Base-by-base conservation (phyloP, 2,888 invertebrate genomes). In the Podotricha telesiphe region DNA sequence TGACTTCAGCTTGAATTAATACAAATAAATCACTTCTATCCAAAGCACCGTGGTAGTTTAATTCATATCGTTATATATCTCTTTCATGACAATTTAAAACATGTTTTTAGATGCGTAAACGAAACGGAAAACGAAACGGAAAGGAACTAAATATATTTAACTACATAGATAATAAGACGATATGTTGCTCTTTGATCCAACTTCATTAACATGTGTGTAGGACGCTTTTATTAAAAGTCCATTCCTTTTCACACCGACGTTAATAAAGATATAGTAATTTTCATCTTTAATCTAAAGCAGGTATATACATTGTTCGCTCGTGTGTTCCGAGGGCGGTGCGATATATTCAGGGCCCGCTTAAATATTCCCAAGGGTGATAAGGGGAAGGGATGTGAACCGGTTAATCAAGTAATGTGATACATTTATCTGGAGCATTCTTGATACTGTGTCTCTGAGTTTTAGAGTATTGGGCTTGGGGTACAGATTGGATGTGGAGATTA, bases 371-470 rank as follows among this genome's bases (percentile, higher is more conserved):
- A 79, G 89, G 90, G 91, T 88, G 90, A 87, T 89, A 89, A 91
- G 86, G 90, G 87, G 89, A 82, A 87, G 89, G 89, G 89, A 89
- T 91, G 88, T 84, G 86, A 84, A 83, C 86, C 87, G 89, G 91
- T 91, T 92, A 92, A 92, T 92, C 91, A 92, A 91, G 92, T 92
- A 91, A 91, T 91, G 90, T 89, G 91, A 92, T 91, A 91, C 91
- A 90, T 92, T 92, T 92, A 92, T 92, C 89, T 89, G 85, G 86
- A 89, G 90, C 83, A 86, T 88, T 89, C 89, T 89, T 90, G 91
- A 90, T 91, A 91, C 86, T 86, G 85, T 85, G 85, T 84, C 83
- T 83, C 82, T 88, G 88, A 88, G 87, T 87, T 87, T 89, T 85
- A 83, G 86, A 89, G 90, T 89, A 91, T 91, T 87, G 88, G 84